Percentiles rank a stretch among this genome's conserved stretches.
Conservation (phyloP, 1,140 invertebrate genomes). For the Aphaenogaster ashmeadi region DNA sequence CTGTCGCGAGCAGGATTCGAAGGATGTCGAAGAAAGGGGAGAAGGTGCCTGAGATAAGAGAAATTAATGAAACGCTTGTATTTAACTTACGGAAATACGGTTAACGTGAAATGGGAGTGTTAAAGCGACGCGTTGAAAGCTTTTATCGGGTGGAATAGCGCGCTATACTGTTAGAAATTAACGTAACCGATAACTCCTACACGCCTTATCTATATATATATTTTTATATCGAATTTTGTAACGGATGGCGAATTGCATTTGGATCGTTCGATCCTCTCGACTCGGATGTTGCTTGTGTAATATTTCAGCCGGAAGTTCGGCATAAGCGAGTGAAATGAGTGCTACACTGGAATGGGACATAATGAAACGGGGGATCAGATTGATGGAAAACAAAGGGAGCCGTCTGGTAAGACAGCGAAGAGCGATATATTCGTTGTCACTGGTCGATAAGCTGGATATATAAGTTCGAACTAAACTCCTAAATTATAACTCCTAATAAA, state of each 20-base stretch:
- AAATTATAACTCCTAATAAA: slow-evolving; percentile 37
- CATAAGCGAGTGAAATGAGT: background rate
- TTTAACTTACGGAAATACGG: slow-evolving; percentile 30
- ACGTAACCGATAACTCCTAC: slow-evolving; percentile 14
- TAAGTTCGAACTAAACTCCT: slow-evolving; percentile 16
- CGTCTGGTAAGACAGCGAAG: background rate
- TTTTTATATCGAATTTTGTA: slow-evolving; percentile 42
- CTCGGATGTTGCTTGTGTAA: background rate
- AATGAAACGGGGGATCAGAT: slow-evolving; percentile 33
- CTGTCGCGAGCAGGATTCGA: slow-evolving; percentile 9
- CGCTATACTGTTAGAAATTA: slow-evolving; percentile 31
- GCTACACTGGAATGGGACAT: slow-evolving; percentile 27
- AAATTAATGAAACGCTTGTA: slow-evolving; percentile 47
- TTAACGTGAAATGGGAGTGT: background rate
- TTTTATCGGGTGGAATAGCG: background rate
- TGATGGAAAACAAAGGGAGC: background rate
- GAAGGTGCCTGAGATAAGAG: slow-evolving; percentile 30
- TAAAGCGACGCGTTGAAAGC: background rate
- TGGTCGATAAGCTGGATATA: background rate
- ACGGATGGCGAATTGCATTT: background rate
- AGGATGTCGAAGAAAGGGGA: background rate
- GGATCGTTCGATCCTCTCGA: background rate
- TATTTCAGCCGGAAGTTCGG: background rate
- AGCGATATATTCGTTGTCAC: slow-evolving; percentile 11
- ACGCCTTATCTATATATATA: background rate